Percentiles rank a stretch among this genome's conserved stretches.
Evolutionary conservation across 2,888 invertebrate genomes (phyloP).

Genomic region (Hoplodrina ambigua): DNA sequence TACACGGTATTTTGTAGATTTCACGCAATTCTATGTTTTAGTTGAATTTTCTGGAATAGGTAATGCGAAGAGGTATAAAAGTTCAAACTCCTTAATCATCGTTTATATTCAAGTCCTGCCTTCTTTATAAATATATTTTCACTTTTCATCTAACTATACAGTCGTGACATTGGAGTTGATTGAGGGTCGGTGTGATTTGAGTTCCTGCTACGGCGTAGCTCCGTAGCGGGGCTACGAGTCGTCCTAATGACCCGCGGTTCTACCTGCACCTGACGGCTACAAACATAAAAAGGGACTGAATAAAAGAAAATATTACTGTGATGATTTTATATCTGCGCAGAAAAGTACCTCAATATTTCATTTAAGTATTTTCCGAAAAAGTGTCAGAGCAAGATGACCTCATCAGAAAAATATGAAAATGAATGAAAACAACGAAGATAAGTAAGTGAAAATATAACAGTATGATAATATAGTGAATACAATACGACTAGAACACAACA

Average conservation of each 20-base stretch:
- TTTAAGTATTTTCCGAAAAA: conserved; percentile 40
- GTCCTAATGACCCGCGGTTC: conserved; percentile 79
- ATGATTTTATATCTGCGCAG: conserved; percentile 68
- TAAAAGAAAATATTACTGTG: conserved; percentile 74
- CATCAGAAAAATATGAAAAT: conserved; percentile 23
- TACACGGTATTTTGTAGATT: conserved; percentile 66
- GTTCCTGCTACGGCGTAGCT: conserved; percentile 63
- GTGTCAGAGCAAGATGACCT: conserved; percentile 19
- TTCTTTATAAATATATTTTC: conserved; percentile 43
- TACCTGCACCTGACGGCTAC: conserved; percentile 82
- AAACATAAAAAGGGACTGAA: conserved; percentile 75
- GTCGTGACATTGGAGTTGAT: conserved; percentile 69
- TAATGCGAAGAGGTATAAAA: conserved; percentile 20
- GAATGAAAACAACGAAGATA: conserved; percentile 17
- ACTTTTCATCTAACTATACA: conserved; percentile 53
- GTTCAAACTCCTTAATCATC: conserved; percentile 34
- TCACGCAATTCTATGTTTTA: conserved; percentile 48
- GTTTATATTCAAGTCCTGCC: conserved; percentile 30
- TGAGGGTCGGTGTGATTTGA: conserved; percentile 74
- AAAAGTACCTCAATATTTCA: conserved; percentile 53
- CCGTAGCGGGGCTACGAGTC: conserved; percentile 67
- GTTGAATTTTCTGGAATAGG: conserved; percentile 32
- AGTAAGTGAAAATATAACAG: conserved; percentile 14
- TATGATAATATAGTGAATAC: conserved; percentile 23
- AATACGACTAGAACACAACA: conserved; percentile 20